Evolutionary conservation across 2,888 invertebrate species (phyloP).

Genomic region (Peribatodes rhomboidaria): DNA sequence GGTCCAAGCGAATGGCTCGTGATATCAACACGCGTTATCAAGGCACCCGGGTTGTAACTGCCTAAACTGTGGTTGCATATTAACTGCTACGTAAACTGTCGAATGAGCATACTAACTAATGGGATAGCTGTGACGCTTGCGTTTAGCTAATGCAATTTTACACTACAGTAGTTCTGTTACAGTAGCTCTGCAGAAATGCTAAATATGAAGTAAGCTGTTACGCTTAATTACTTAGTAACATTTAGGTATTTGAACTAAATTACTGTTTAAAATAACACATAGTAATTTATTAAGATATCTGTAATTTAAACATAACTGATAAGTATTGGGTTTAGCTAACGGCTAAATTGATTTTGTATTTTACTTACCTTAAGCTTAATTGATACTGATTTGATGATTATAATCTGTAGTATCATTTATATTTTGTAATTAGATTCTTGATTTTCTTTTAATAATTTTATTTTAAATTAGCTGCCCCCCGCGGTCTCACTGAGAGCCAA

Average conservation of each 20-base stretch:
- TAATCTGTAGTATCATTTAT: no score
- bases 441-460: no score
- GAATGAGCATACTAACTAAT: background rate
- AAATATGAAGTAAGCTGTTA: background rate
- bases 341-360: no score
- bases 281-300: no score
- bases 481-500: no score
- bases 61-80: conserved; percentile 1
- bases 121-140: background rate
- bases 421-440: no score
- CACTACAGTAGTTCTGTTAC: background rate
- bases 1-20: conserved; percentile 3
- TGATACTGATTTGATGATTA: no score
- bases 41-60: background rate
- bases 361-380: no score
- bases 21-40: conserved; percentile 16
- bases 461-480: no score
- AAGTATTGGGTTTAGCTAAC: no score
- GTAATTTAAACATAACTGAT: background rate
- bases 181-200: no score
- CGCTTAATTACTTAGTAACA: background rate
- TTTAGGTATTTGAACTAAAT: background rate
- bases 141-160: background rate
- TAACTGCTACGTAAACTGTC: background rate
- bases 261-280: background rate